Evolutionary conservation across 2,113 vertebrate genomes (phyloP).

Genomic region (Peucedramus taeniatus): DNA sequence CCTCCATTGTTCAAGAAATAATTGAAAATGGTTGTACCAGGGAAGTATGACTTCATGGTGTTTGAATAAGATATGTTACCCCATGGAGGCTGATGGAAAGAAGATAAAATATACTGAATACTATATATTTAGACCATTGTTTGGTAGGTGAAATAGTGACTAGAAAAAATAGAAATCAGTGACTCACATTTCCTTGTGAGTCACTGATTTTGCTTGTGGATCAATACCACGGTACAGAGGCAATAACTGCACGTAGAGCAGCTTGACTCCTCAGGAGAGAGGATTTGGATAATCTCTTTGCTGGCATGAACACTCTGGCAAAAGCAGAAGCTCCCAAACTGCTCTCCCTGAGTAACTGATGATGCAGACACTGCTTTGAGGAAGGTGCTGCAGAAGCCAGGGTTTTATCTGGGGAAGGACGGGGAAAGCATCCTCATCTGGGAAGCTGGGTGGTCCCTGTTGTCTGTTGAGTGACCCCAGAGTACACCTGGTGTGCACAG

Average conservation of each 20-base stretch:
- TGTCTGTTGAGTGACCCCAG: neutral
- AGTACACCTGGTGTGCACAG: neutral
- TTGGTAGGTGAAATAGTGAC: neutral
- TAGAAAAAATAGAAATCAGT: too few species aligned
- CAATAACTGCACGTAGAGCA: rapidly evolving
- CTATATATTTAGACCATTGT: slow-evolving; percentile 31
- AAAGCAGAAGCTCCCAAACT: neutral
- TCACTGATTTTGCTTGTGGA: neutral
- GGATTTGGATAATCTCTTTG: neutral
- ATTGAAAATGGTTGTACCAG: slow-evolving; percentile 28
- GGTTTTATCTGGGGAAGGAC: neutral
- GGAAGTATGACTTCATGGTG: slow-evolving; percentile 30
- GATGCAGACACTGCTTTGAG: neutral
- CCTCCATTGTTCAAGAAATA: slow-evolving; percentile 28
- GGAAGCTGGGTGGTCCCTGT: neutral
- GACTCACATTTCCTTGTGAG: slow-evolving; percentile 45
- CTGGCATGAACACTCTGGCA: neutral
- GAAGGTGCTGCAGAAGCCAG: neutral
- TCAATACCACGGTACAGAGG: neutral
- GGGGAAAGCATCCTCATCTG: neutral
- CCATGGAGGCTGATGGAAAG: slow-evolving; percentile 1
- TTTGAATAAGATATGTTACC: slow-evolving; percentile 29
- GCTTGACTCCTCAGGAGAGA: neutral
- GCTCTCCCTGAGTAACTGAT: neutral
- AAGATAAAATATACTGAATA: slow-evolving; percentile 36